phyloP scores from a whole-genome alignment of 92 coral and sea anemone species.

The Pocillopora meandrina region DNA sequence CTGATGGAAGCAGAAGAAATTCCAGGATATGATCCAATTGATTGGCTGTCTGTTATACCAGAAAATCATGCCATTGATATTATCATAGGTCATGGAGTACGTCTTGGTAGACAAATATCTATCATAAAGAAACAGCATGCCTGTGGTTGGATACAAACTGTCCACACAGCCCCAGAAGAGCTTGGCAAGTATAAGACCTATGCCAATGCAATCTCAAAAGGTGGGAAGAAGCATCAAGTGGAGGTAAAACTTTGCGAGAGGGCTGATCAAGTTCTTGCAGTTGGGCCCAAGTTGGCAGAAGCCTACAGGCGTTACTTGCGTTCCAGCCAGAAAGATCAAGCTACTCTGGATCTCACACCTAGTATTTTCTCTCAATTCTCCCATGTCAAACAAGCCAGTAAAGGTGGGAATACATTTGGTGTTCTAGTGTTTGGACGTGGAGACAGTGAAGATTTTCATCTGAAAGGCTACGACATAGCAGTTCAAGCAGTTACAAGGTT shows the following conservation, averaged over 20 bases:
- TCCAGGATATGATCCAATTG: neutral
- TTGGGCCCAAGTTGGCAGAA: neutral
- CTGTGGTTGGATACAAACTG: neutral
- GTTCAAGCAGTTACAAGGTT: neutral
- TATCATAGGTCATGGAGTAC: slow-evolving; percentile 1
- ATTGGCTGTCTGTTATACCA: neutral
- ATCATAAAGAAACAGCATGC: neutral
- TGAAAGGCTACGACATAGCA: too few species aligned
- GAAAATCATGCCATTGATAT: neutral
- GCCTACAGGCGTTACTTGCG: neutral
- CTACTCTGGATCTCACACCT: neutral
- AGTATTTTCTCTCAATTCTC: neutral
- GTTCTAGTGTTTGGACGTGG: neutral
- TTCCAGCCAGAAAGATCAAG: neutral
- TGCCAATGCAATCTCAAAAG: neutral
- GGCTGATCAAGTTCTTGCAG: neutral
- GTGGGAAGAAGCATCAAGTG: neutral
- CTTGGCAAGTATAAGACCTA: neutral
- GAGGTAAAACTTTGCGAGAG: neutral
- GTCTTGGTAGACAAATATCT: neutral
- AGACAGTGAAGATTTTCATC: neutral
- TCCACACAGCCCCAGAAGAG: slow-evolving; percentile 11
- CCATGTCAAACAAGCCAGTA: neutral
- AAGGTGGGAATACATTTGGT: neutral
- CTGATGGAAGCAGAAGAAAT: neutral